phyloP scores from a whole-genome alignment of 2,888 invertebrate genomes.

The Epistrophella euchroma region DNA sequence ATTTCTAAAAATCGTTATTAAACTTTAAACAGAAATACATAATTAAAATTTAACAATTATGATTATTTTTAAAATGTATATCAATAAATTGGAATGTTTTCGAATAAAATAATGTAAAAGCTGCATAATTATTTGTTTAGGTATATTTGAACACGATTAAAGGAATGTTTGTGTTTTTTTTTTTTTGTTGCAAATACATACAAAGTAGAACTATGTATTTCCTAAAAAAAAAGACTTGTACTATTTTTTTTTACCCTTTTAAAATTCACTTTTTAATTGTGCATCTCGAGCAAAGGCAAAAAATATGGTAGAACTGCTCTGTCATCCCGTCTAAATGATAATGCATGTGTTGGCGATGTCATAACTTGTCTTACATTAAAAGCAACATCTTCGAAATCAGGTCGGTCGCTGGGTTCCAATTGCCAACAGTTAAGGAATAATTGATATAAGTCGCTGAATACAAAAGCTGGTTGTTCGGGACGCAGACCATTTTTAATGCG shows the following conservation, averaged over 20 bases:
- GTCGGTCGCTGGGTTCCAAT: conserved; percentile 91
- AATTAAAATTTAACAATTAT: conserved; percentile 5
- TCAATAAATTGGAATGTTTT: conserved; percentile 52
- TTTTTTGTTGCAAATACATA: conserved; percentile 20
- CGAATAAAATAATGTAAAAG: conserved; percentile 40
- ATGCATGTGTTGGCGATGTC: conserved; percentile 82
- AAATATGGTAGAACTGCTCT: conserved; percentile 81
- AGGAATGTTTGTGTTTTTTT: conserved; percentile 4
- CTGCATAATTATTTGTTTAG: conserved; percentile 4
- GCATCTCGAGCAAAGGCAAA: conserved; percentile 82
- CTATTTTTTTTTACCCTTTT: conserved; percentile 37
- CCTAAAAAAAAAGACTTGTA: conserved; percentile 57
- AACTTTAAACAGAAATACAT: neutral
- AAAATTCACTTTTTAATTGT: conserved; percentile 76
- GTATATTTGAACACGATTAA: conserved; percentile 45
- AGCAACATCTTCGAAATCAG: conserved; percentile 87
- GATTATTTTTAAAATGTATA: conserved; percentile 9
- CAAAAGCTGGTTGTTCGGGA: conserved; percentile 89
- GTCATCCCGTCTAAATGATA: conserved; percentile 80
- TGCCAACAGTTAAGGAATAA: conserved; percentile 94
- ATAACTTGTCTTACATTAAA: conserved; percentile 83
- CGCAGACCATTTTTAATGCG: conserved; percentile 89
- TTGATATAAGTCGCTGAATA: conserved; percentile 92
- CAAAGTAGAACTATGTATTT: conserved; percentile 31
- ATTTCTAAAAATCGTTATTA: neutral